Evolutionary conservation across 2,113 vertebrate species (phyloP), one percentile per base, ranked within the genome.

Genomic region (Columba janthina): DNA sequence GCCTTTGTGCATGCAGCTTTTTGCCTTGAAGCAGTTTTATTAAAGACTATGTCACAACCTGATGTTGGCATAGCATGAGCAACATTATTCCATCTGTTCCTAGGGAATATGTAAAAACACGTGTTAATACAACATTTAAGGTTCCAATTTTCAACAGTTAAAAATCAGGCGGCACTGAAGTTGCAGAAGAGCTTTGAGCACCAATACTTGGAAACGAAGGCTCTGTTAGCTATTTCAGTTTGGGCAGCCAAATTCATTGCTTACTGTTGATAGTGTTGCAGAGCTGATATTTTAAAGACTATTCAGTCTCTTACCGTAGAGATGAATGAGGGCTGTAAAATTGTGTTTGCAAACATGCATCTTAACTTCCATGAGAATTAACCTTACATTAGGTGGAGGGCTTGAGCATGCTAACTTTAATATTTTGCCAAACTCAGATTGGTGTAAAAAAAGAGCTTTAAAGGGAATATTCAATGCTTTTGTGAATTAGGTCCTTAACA

Each of bases 21-120:
- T 93, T 83, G 75, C 83, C 91, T 92, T 74, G 72, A 81, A 93
- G 92, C 79, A 74, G 40, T 96, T 95, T 93, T 94, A 90, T 92
- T 92, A 86, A 95, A 80, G 79, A 29, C 90, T 86, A 2, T 88
- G 56, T 90, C 95, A 78, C 85, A 86, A 90, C 82, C 29, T 40
- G 60, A 53, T 83, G 75, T 88, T 96, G 96, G 93, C 96, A 96
- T 94, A 84, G 85, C 75, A 81, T 86, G 92, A 97, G 90, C 93
- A 96, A 42, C 65, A 57, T 94, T 81, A 94, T 90, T 94, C 96
- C 94, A 92, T 96, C 96, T 95, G 92, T 93, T 96, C 94, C 75
- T 84, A 78, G 76, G 57, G 90, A 83, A 95, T 95, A 96, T 81
- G 92, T 88, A 90, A 90, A 94, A 96, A 60, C 85, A 80, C 4